Evolutionary conservation across 2,888 invertebrate species (phyloP).

Genomic region (Callinectes sapidus): DNA sequence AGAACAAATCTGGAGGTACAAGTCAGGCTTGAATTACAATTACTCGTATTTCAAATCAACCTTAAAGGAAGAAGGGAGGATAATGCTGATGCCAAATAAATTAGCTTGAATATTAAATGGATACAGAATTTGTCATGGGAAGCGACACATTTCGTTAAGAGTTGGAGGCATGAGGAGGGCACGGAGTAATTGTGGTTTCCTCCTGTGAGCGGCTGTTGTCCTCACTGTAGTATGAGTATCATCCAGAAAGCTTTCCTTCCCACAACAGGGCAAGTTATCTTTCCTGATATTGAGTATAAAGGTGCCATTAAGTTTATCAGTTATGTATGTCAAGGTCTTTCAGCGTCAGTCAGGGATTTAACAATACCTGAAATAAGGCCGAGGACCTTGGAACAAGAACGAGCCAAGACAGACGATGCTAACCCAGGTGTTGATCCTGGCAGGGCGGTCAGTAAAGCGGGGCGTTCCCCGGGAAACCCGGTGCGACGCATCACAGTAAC

Average conservation of each 20-base stretch:
- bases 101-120: not conserved
- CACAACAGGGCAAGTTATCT: not conserved
- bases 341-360: not conserved
- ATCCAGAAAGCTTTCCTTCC: not conserved
- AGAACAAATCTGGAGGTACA: not conserved
- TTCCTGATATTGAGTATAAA: not conserved
- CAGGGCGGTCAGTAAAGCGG: not conserved
- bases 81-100: not conserved
- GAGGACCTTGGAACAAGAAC: not conserved
- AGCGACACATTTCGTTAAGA: not conserved
- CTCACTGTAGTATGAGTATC: not conserved
- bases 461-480: not conserved
- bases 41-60: not conserved
- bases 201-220: not conserved
- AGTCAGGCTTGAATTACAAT: too few species aligned
- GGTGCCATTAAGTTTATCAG: not conserved
- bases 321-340: not conserved
- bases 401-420: not conserved
- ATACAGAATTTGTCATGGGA: not conserved
- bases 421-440: not conserved
- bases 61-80: not conserved
- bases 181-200: not conserved
- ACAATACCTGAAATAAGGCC: not conserved
- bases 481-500: not conserved
- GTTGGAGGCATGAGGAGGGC: not conserved